Evolutionary conservation across 1,140 invertebrate species (phyloP), one percentile per base, ranked within the genome.

Genomic region (Bombus breviceps): DNA sequence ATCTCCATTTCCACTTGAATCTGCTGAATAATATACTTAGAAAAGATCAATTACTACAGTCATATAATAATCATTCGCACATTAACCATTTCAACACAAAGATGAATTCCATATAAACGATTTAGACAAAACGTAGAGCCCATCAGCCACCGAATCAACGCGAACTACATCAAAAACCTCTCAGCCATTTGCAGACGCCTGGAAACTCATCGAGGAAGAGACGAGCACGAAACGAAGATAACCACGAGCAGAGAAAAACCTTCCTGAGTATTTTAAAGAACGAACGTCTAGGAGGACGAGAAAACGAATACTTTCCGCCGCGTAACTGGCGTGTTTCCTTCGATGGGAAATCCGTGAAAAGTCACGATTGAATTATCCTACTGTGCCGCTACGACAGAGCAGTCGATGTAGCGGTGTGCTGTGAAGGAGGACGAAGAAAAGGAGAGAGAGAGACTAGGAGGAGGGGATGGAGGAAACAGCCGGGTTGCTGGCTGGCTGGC

Each of bases 281-380:
- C 79, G 72, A 68, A 41, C 39, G 28, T 25, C 83, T 71, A 34
- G 71, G n/a, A 83, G 68, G 73, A 62, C 59, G 85, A 84, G 85
- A 89, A 89, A 83, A 85, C 77, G 87, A 86, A 89, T 86, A 81
- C 88, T 86, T 87, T 77, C 77, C 73, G 64, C 69, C 85, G 76
- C 76, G 88, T 83, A 90, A 88, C 89, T 76, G 81, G 89, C 83
- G 83, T 88, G 88, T 90, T 87, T 90, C 88, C 89, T 90, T 90
- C 85, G 88, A 90, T 89, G 89, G 88, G 75, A 90, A 89, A 90
- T 90, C 89, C 88, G 88, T 90, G 88, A 90, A 90, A 90, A 90
- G 88, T 90, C 88, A 85, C 81, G 89, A 91, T 91, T 91, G 88
- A 91, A 89, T 91, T 91, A 91, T 91, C 88, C 82, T 86, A 89